Evolutionary conservation across 2,113 vertebrate genomes (phyloP), one percentile per base, ranked within the genome.

Genomic region (Cettia cetti): DNA sequence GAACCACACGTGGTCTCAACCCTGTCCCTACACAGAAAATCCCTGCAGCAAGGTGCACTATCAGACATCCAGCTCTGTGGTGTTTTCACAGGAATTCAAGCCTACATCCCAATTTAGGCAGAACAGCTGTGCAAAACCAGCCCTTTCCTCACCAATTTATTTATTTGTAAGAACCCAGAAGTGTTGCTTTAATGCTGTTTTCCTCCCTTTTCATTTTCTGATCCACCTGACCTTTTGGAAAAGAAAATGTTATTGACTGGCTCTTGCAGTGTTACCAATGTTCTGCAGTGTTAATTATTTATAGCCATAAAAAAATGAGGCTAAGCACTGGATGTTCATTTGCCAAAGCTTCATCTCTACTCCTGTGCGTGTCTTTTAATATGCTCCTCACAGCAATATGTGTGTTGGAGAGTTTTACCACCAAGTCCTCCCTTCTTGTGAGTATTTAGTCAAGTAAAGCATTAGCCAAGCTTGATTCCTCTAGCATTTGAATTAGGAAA

Each of bases 261-360:
- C 24, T 91, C 79, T 47, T 79, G 31, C 40, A 61, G 19, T 2
- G 8, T 56, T 82, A 47, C 33, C 47, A 44, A 17, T 23, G 10
- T 61, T 93, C 56, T 78, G 19, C 12, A 37, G 59, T 5, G 30
- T 93, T 93, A 93, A 94, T 90, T 93, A 92, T 92, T 94, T 69
- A 89, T 78, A 65, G 52, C 39, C 6, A 60, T 11, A 81, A 54
- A 70, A 94, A 97, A 93, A 77, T 44, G 56, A 81, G 33, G 42
- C 64, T 89, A 47, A 94, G 23, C 52, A 68, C 44, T n/a, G 19
- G 28, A 82, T 45, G 30, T 68, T 82, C 57, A 16, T 65, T 81
- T 94, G 35, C 90, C 64, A 81, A 80, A 86, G 28, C 52, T 56
- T 24, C 13, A 13, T 80, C 53, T 78, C 69, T 50, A 47, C 42